Percentiles rank a stretch among this genome's conserved stretches.
Conservation (phyloP, 92 coral and sea anemone species). For the Ricordea florida region DNA sequence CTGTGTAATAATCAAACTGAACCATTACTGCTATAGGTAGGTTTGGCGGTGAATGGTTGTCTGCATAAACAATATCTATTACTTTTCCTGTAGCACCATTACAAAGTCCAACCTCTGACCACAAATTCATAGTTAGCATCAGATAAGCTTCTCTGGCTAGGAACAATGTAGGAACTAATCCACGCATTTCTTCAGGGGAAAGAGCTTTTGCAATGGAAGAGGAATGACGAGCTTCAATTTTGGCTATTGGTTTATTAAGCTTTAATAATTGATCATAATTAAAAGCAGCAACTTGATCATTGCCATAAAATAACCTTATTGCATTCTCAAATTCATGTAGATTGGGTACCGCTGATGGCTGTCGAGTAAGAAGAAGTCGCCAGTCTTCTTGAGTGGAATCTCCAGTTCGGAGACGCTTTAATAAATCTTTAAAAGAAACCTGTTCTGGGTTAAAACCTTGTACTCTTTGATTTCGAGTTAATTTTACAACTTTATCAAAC, state of each 20-base stretch:
- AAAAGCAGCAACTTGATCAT: constrained; percentile 33
- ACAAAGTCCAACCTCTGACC: too few relatives aligned
- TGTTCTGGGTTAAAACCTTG: constrained; percentile 48
- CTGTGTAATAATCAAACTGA: too few relatives aligned
- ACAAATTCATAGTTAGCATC: too few relatives aligned
- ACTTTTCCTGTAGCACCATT: too few relatives aligned
- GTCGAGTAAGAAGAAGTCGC: constrained; percentile 42
- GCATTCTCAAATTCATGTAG: constrained; percentile 25
- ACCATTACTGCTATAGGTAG: too few relatives aligned
- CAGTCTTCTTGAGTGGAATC: constrained; percentile 58
- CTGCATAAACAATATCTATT: too few relatives aligned
- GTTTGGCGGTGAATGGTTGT: too few relatives aligned
- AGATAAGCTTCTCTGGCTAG: too few relatives aligned
- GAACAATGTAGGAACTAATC: too few relatives aligned
- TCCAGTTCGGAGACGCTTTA: constrained; percentile 39
- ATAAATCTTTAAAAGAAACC: constrained; percentile 33
- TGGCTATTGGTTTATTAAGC: constrained; percentile 31
- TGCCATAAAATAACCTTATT: constrained; percentile 30
- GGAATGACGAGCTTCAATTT: constrained; percentile 31
- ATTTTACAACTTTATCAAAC: constrained; percentile 46
- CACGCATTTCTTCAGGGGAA: too few relatives aligned
- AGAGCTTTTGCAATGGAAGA: neutral
- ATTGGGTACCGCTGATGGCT: constrained; percentile 25
- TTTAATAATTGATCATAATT: constrained; percentile 24
- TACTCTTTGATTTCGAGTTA: constrained; percentile 30